A percentile compares a stretch with the other conserved stretches of the same genome.
Conservation (phyloP, 1,140 invertebrate species). For the Danaus melanippus region DNA sequence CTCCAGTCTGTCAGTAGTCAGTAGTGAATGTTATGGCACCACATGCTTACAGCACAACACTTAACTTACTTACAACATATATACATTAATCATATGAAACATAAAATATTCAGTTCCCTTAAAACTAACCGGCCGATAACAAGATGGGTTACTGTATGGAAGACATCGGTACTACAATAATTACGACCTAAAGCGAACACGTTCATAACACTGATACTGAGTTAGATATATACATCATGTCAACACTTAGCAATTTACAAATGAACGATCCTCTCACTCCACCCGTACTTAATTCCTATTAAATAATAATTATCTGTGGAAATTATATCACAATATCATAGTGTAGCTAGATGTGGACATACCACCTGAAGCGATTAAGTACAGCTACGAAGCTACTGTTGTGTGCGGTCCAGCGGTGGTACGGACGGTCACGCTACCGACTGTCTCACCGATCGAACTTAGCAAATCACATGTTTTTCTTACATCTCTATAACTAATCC, state of each 20-base stretch:
- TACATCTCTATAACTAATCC: constrained; percentile 38
- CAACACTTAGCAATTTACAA: constrained; percentile 18
- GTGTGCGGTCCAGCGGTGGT: constrained; percentile 42
- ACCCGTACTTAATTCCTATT: constrained; percentile 46
- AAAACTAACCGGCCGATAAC: constrained; percentile 11
- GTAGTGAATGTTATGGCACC: constrained; percentile 67
- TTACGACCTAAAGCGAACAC: too few species aligned
- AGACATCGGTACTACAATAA: constrained; percentile 48
- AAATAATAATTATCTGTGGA: constrained; percentile 45
- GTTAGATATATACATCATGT: constrained; percentile 7
- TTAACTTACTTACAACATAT: constrained; percentile 35
- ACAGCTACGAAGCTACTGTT: constrained; percentile 53
- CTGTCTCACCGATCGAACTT: constrained; percentile 29
- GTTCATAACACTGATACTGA: too few species aligned
- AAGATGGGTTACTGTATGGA: constrained; percentile 33
- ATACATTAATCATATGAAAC: constrained; percentile 4
- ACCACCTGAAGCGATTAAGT: constrained; percentile 49
- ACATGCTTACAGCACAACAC: constrained; percentile 63
- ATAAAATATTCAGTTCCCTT: constrained; percentile 15
- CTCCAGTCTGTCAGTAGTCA: too few species aligned
- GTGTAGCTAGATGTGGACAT: constrained; percentile 34
- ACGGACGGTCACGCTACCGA: constrained; percentile 48
- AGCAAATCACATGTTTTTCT: constrained; percentile 56
- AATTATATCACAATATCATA: constrained; percentile 60
- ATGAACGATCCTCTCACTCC: constrained; percentile 31